These are phyloP conservation scores for Ianthella basta DNA, from an alignment of 37 sponge, comb jelly and placozoan species.

Conservation along the genomic window DNA sequence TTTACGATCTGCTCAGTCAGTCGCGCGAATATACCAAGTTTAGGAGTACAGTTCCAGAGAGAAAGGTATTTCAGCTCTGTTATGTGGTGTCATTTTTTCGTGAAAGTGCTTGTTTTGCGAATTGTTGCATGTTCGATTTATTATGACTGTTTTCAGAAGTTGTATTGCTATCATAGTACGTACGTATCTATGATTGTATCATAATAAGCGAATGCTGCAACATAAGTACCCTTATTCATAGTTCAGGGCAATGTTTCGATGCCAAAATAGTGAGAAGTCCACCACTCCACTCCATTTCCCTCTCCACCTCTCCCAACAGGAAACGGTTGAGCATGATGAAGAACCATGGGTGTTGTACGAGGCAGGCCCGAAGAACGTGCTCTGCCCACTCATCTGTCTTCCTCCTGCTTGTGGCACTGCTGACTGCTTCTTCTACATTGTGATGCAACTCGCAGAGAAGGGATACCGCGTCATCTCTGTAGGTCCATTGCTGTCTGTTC, in stretches of 20 bases:
- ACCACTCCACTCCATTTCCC: no score
- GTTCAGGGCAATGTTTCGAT: no score
- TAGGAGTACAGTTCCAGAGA: conserved; percentile 77
- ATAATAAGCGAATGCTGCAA: no score
- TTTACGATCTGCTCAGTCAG: neutral
- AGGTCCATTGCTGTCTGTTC: conserved; percentile 8
- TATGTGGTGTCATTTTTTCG: neutral
- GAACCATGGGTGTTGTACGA: conserved; percentile 93
- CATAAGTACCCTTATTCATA: no score
- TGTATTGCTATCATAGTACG: no score
- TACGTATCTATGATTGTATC: no score
- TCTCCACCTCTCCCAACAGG: no score
- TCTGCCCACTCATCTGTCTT: conserved; percentile 87
- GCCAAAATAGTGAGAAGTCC: no score
- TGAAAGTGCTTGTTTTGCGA: no score
- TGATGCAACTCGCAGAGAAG: conserved; percentile 64
- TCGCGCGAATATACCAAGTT: conserved; percentile 71
- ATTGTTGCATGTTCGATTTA: no score
- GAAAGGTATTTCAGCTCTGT: conserved; percentile 47
- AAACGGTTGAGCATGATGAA: conserved; percentile 3
- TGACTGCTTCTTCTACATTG: conserved; percentile 89
- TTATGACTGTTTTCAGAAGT: no score
- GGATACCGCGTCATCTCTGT: conserved; percentile 93
- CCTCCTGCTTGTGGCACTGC: conserved; percentile 93
- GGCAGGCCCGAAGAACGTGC: conserved; percentile 91